phyloP scores from a whole-genome alignment of 2,797 vertebrate species.

The Sternotherus odoratus region DNA sequence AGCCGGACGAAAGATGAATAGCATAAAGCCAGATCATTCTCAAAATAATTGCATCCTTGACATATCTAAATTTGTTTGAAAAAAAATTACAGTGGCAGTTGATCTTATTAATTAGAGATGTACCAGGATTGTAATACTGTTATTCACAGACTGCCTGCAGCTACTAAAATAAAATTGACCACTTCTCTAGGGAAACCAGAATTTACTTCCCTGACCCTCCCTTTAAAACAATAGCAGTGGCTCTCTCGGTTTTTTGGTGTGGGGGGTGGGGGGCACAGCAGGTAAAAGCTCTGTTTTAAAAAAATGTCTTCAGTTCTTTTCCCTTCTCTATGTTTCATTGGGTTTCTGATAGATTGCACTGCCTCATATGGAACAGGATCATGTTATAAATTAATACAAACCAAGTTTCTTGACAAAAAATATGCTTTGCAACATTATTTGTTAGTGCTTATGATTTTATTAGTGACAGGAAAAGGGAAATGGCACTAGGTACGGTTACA shows the following conservation, averaged over 20 bases:
- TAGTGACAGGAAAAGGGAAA: slow-evolving; percentile 18
- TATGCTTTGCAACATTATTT: not conserved
- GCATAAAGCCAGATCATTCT: slow-evolving; percentile 80
- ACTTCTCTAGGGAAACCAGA: slow-evolving; percentile 66
- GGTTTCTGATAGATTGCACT: slow-evolving; percentile 61
- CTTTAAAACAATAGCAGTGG: slow-evolving; percentile 50
- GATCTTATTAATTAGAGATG: slow-evolving; percentile 84
- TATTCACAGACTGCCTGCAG: slow-evolving; percentile 74
- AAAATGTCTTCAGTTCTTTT: slow-evolving; percentile 55
- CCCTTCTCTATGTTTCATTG: slow-evolving; percentile 66
- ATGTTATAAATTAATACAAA: slow-evolving; percentile 73
- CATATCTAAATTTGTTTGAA: slow-evolving; percentile 84
- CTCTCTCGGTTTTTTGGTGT: not conserved
- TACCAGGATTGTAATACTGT: slow-evolving; percentile 72
- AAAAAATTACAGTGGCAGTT: slow-evolving; percentile 82
- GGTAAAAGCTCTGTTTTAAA: slow-evolving; percentile 40
- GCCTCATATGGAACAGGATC: slow-evolving; percentile 59
- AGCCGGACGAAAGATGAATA: slow-evolving; percentile 82
- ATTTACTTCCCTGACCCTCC: not conserved
- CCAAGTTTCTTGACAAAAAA: slow-evolving; percentile 43
- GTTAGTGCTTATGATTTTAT: slow-evolving; percentile 29
- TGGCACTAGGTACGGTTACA: not conserved
- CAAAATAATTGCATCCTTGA: slow-evolving; percentile 83
- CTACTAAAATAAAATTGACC: slow-evolving; percentile 78
- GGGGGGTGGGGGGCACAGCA: slow-evolving; percentile 24